A percentile compares a stretch with the other conserved stretches of the same genome.
These are phyloP conservation scores for Lycaena phlaeas DNA, from an alignment of 2,888 invertebrate species.

Conservation along the genomic window DNA sequence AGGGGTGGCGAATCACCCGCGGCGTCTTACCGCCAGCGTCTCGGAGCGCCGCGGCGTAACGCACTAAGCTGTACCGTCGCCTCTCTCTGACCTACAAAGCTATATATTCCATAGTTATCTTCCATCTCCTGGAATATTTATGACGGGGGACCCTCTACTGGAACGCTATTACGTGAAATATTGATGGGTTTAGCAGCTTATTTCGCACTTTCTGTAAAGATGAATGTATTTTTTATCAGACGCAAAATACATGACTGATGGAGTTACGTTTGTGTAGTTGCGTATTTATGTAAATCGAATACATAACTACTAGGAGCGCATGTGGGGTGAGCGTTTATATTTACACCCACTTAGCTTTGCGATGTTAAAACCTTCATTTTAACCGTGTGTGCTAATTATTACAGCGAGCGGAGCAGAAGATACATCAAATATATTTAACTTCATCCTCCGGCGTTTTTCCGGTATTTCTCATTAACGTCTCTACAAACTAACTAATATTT, in stretches of 20 bases:
- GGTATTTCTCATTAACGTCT: not conserved
- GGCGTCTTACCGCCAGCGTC: slow-evolving; percentile 36
- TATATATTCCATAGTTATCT: not conserved
- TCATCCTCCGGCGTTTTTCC: no score
- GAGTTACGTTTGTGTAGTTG: no score
- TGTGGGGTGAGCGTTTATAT: slow-evolving; percentile 24
- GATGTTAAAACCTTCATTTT: slow-evolving; percentile 23
- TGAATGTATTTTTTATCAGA: slow-evolving; percentile 51
- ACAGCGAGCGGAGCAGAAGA: not conserved
- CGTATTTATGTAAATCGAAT: no score
- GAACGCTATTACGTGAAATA: slow-evolving; percentile 52
- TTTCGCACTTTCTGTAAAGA: slow-evolving; percentile 41
- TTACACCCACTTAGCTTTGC: slow-evolving; percentile 36
- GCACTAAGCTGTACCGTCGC: slow-evolving; percentile 40
- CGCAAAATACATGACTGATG: slow-evolving; percentile 1
- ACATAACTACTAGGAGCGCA: not conserved
- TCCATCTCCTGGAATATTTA: slow-evolving; percentile 55
- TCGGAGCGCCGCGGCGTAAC: slow-evolving; percentile 36
- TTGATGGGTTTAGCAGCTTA: slow-evolving; percentile 42
- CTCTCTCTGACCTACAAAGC: slow-evolving; percentile 53
- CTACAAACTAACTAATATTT: no score
- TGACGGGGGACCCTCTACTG: slow-evolving; percentile 45
- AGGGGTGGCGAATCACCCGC: slow-evolving; percentile 49
- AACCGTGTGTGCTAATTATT: slow-evolving; percentile 5
- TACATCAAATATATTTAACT: no score